Conservation (phyloP, 2,888 invertebrate genomes). For the Carpatolechia fugitivella region DNA sequence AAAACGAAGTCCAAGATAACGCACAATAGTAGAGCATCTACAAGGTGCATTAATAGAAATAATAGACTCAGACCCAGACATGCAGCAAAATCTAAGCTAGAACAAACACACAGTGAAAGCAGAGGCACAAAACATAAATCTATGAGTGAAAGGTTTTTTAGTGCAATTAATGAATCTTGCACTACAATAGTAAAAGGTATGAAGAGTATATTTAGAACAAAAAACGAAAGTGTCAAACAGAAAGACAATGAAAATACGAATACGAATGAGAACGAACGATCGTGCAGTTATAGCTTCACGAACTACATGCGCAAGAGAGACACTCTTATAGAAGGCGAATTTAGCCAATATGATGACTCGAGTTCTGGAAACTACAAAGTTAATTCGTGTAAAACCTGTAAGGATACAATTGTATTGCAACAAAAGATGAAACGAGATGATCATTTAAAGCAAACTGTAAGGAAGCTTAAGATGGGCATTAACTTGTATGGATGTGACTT, state of each 20-base stretch:
- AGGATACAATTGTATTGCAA: conserved; percentile 49
- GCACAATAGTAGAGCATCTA: not conserved
- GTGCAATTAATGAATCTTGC: conserved; percentile 60
- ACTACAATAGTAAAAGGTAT: conserved; percentile 55
- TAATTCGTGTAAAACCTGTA: conserved; percentile 53
- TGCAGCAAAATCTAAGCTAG: not conserved
- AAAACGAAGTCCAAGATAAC: conserved; percentile 1
- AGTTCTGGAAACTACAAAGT: conserved; percentile 23
- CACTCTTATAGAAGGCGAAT: conserved; percentile 29
- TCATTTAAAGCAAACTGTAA: conserved; percentile 50
- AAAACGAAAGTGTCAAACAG: conserved; percentile 18
- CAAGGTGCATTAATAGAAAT: not conserved
- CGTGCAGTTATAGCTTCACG: conserved; percentile 54
- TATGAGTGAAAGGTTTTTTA: conserved; percentile 48
- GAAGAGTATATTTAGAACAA: conserved; percentile 51
- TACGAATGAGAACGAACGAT: conserved; percentile 10
- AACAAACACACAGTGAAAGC: conserved; percentile 7
- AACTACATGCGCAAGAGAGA: conserved; percentile 59
- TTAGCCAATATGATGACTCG: conserved; percentile 18
- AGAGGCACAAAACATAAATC: conserved; percentile 37
- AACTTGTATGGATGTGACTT: conserved; percentile 71
- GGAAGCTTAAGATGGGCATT: conserved; percentile 65
- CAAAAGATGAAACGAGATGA: conserved; percentile 48
- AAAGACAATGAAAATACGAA: conserved; percentile 13
- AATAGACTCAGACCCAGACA: not conserved